These are phyloP conservation scores for Drosophila oshimai DNA, from an alignment of 1,140 invertebrate species.

Conservation along the genomic window DNA sequence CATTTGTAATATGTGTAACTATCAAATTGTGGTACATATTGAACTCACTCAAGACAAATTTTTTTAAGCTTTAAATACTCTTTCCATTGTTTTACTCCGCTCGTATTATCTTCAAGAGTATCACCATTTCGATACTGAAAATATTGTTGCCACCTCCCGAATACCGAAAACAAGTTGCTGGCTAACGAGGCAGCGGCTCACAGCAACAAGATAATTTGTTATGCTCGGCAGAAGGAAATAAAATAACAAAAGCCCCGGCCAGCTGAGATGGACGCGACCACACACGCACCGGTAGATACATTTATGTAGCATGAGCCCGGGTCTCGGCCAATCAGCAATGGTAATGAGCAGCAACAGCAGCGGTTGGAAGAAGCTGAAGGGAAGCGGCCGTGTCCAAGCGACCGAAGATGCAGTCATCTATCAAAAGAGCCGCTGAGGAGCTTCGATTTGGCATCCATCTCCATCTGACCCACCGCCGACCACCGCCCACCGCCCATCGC, in stretches of 20 bases:
- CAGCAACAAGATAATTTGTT: constrained; percentile 70
- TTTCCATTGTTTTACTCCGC: no score
- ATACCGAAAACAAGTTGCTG: constrained; percentile 60
- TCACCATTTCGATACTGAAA: constrained; percentile 10
- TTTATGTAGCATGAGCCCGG: constrained; percentile 21
- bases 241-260: constrained; percentile 26
- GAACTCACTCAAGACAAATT: no score
- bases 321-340: constrained; percentile 62
- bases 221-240: constrained; percentile 55
- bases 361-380: constrained; percentile 19
- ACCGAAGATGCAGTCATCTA: constrained; percentile 56
- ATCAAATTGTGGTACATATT: no score
- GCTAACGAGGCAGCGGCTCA: constrained; percentile 66
- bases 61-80: no score
- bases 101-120: no score
- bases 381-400: constrained; percentile 2
- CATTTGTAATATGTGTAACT: no score
- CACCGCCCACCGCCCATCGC: not conserved
- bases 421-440: constrained; percentile 65
- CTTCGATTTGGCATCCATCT: constrained; percentile 50
- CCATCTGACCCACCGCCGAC: constrained; percentile 5
- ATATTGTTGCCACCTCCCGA: constrained; percentile 31
- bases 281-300: constrained; percentile 40
- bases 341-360: constrained; percentile 52
- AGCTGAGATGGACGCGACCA: constrained; percentile 70